Evolutionary conservation across 2,113 vertebrate genomes (phyloP), one percentile per base, ranked within the genome.

Genomic region (Oreamnos americanus): DNA sequence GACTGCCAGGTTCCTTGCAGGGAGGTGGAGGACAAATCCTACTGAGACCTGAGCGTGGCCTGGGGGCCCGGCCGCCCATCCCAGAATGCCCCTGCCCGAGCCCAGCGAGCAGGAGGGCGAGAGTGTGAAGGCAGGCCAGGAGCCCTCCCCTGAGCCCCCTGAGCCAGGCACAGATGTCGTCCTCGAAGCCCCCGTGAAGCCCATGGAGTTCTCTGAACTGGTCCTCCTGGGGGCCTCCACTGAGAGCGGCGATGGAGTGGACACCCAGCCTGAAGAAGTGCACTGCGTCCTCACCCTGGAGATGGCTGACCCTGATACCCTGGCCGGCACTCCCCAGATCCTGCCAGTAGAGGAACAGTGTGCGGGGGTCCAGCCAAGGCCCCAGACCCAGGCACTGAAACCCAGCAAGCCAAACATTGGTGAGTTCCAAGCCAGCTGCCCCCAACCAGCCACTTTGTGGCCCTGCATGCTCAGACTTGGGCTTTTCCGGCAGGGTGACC

Each of bases 81-180:
- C 87, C 87, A 1, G 26, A 57, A 98, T 98, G 98, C 98, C 97
- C 86, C 95, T 97, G 55, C 98, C 98, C 0, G 92, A 95, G 87
- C 79, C 96, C 74, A 90, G 91, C 0, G 94, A 97, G 45, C 96
- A 96, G 51, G 92, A 97, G 19, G 57, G 71, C 0, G 57, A 90
- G 36, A 79, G n/a, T 0, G 11, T 94, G 71, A 55, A 78, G 84
- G 79, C 98, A 0, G 87, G 83, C 79, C 96, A 96, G 71, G 95
- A 93, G 60, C 96, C 95, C 0, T 45, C 67, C 33, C 74, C 39
- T 0, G 30, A 91, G 33, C 30, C 58, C 33, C 82, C 49, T 0
- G n/a, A 74, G 26, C 19, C 8, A 0, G 36, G 43, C 86, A 74
- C 43, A 0, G 71, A 96, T 5, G 53, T 39, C 1, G 0, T 86